Evolutionary conservation across 1,140 invertebrate genomes (phyloP), one percentile per base, ranked within the genome.

Genomic region (Aphelinus atriplicis): DNA sequence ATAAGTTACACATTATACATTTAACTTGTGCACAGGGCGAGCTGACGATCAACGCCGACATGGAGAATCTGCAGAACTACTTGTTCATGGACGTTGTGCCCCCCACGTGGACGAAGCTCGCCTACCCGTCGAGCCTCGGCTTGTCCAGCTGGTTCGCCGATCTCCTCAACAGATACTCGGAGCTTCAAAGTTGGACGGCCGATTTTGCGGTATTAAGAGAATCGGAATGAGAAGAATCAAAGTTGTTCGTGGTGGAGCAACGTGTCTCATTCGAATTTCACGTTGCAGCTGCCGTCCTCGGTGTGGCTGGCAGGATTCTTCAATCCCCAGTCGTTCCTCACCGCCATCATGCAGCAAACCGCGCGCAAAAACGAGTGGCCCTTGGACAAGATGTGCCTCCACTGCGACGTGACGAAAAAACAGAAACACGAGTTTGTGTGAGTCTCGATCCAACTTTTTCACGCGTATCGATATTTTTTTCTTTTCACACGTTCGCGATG

Each of bases 291-390:
- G 61, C 96, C 96, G 0, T 86, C 94, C 1, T 92, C 96, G 0
- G 92, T 98, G 43, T 98, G 97, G 97, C 87, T 98, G 46, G 95
- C 93, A 7, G 97, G 96, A 42, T 97, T 98, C 84, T 98, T 98
- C 88, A 98, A 98, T 88, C 97, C 97, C 0, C 97, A 98, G 86
- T 97, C 96, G 9, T 97, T 99, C 85, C 89, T 99, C 6, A 99
- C 97, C 0, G 97, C 97, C 50, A 97, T 98, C 81, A 98, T 98
- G 96, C 97, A 98, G 87, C 95, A 95, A 85, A 97, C 96, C 62
- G 96, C 96, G 1, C 90, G 96, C 55, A 97, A 96, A 88, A 97
- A 97, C 86, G 96, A 98, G 87, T 96, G 96, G 93, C 96, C 97
- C 0, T 89, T 98, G 56, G 97, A 98, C 86, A 95, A 96, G 84